These are phyloP conservation scores for Drosophila trapezifrons DNA, from an alignment of 1,140 invertebrate genomes.

Conservation along the genomic window DNA sequence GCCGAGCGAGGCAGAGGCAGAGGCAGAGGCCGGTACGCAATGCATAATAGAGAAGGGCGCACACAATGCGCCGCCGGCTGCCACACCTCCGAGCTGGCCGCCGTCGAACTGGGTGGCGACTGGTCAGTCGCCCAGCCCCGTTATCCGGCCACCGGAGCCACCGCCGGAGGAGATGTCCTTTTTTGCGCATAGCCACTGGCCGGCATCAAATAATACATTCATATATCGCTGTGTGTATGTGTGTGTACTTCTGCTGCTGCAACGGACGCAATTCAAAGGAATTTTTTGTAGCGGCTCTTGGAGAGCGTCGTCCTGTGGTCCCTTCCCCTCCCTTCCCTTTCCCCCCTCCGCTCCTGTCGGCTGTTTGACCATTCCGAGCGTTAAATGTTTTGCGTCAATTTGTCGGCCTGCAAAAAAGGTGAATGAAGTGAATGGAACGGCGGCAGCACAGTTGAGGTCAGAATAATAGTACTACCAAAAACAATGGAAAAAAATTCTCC, in stretches of 20 bases:
- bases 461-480: neutral
- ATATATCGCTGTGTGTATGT: constrained; percentile 22
- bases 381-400: constrained; percentile 82
- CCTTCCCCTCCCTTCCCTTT: neutral
- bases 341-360: constrained; percentile 1
- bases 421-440: constrained; percentile 24
- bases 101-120: constrained; percentile 5
- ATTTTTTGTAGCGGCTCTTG: constrained; percentile 67
- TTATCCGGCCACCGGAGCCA: constrained; percentile 25
- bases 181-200: constrained; percentile 73
- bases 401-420: constrained; percentile 57
- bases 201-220: constrained; percentile 40
- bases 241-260: constrained; percentile 25
- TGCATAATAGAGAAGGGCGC: constrained; percentile 74
- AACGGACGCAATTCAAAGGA: constrained; percentile 72
- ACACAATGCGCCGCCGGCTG: constrained; percentile 37
- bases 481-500: too few relatives aligned
- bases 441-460: constrained; percentile 15
- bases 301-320: constrained; percentile 45
- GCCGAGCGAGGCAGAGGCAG: constrained; percentile 53
- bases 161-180: constrained; percentile 69
- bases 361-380: constrained; percentile 61
- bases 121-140: neutral
- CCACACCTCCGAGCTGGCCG: neutral
- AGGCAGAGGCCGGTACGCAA: constrained; percentile 63